Base-by-base conservation (phyloP, 92 coral and sea anemone genomes). In the Siderastrea siderea region DNA sequence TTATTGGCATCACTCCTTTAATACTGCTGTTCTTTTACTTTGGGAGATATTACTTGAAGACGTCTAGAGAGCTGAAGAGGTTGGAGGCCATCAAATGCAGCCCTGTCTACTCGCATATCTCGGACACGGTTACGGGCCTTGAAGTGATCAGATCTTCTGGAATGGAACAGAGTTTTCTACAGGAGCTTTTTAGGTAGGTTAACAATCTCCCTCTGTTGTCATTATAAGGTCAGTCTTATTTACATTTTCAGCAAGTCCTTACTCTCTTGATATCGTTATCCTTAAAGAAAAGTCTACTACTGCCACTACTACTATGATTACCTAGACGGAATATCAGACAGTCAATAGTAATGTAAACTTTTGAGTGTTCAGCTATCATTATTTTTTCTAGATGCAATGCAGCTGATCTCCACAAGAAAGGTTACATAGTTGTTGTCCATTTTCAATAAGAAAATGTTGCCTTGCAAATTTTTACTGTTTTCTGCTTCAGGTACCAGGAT, bases 31-130 rank as follows among this genome's bases (percentile, higher is more conserved):
- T 92, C 78, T 12, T 90, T 64, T 92, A 78, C 70, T 61, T 78
- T 67, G 85, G 90, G 43, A 77, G 91, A 51, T 92, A 92, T 60
- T 87, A 90, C 59, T 79, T 94, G 38, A 90, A 75, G 81, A 92
- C 93, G 1, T 88, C 92, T 8, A 77, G 98, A 54, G 95, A 94
- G 86, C 58, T 94, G 13, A 86, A 86, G 84, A 88, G 98, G 60
- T 48, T 94, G 17, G 94, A 92, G 78, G 86, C 98, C 9, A 71
- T 87, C 10, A 84, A 91, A 13, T 86, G 93, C 61, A 94, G 98
- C 51, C 95, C 98, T 2, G 91, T 94, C 15, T 94, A 90, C 52
- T 88, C 93, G 13, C 95, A 94, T 71, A 69, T 94, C 6, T 54
- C 91, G 3, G 98, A 93, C 55, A 92, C 98, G 26, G 63, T 86